A percentile compares a stretch with the other conserved stretches of the same genome.
These are phyloP conservation scores for Stramonita haemastoma DNA, from an alignment of 2,888 invertebrate species.

Conservation along the genomic window DNA sequence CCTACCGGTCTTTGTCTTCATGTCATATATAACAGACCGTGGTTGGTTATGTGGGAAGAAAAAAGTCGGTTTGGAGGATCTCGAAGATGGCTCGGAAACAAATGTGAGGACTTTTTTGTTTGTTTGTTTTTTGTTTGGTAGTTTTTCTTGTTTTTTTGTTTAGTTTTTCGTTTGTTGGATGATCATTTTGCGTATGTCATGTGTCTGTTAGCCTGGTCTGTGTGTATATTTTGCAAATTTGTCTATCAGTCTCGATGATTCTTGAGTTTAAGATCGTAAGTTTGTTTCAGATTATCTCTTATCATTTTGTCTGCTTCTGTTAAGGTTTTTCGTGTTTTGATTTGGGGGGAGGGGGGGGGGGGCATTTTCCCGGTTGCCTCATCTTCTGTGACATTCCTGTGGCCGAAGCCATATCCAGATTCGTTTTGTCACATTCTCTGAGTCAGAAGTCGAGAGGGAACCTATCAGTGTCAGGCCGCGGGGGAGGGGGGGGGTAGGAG, in stretches of 20 bases:
- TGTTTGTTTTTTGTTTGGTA: background rate
- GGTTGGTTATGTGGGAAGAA: conserved; percentile 69
- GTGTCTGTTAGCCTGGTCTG: background rate
- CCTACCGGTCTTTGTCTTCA: conserved; percentile 72
- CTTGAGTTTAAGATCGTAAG: background rate
- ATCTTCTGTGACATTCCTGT: no score
- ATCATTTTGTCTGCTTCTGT: background rate
- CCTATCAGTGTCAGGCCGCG: no score
- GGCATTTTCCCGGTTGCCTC: no score
- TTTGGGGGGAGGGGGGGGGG: no score
- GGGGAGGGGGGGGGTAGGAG: no score
- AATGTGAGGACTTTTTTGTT: background rate
- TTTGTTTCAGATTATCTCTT: background rate
- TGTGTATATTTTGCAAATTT: background rate
- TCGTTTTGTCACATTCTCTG: no score
- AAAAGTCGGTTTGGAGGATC: conserved; percentile 52
- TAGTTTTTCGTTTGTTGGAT: background rate
- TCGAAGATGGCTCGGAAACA: conserved; percentile 46
- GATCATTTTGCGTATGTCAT: background rate
- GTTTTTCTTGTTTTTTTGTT: background rate
- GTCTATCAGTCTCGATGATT: background rate
- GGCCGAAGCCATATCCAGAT: no score
- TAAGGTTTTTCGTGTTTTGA: no score
- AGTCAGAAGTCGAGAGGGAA: no score
- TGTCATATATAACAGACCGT: conserved; percentile 71